Evolutionary conservation across 2,888 invertebrate genomes (phyloP).

Genomic region (Dicycla oo): DNA sequence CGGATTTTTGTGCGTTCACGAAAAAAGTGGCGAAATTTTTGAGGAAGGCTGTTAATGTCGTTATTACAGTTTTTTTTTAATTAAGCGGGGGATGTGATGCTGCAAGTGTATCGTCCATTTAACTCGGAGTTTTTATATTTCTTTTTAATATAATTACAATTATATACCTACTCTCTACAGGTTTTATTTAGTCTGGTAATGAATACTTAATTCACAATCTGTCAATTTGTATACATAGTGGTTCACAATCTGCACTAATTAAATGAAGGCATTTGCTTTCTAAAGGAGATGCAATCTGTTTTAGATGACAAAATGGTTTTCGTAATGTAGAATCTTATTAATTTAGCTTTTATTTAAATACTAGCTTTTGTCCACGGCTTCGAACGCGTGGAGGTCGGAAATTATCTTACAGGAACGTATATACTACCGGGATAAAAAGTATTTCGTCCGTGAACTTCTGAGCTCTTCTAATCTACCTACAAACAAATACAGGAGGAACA

Average conservation of each 20-base stretch:
- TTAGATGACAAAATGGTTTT: too few species aligned
- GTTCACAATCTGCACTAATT: neutral
- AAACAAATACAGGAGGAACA: too few species aligned
- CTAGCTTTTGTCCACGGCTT: too few species aligned
- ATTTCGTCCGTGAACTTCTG: too few species aligned
- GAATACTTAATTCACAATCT: neutral
- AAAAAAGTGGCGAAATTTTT: slow-evolving; percentile 74
- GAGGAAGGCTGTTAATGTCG: slow-evolving; percentile 69
- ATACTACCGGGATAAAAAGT: too few species aligned
- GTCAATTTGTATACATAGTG: neutral
- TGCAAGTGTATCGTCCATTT: neutral
- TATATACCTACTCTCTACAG: too few species aligned
- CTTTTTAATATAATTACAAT: neutral
- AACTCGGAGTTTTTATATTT: neutral
- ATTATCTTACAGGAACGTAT: too few species aligned
- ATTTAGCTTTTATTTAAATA: too few species aligned
- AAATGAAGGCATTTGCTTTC: neutral
- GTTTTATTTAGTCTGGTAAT: too few species aligned
- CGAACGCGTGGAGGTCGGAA: too few species aligned
- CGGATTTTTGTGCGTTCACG: slow-evolving; percentile 81
- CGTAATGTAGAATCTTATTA: too few species aligned
- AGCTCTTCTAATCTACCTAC: too few species aligned
- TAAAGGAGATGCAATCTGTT: neutral
- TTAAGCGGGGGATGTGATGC: neutral
- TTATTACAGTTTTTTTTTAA: slow-evolving; percentile 35